Conservation (phyloP, 2,888 invertebrate species). For the Seladonia tumulorum region DNA sequence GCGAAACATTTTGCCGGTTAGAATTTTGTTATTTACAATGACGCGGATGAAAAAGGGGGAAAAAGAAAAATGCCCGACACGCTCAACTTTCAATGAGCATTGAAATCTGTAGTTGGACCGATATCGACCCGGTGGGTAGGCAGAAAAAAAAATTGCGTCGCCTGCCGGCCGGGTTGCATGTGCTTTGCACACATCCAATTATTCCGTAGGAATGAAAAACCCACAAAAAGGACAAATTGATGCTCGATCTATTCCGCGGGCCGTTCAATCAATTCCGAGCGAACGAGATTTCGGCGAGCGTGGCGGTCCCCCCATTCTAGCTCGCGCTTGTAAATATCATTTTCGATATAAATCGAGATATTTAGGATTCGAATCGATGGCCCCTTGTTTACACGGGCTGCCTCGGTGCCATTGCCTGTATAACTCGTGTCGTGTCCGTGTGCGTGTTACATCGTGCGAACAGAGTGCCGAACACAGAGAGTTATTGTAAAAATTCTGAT, state of each 20-base stretch:
- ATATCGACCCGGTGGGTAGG: not conserved
- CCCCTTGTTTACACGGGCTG: slow-evolving; percentile 45
- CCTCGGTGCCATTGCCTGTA: slow-evolving; percentile 41
- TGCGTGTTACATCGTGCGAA: not conserved
- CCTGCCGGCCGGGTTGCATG: not conserved
- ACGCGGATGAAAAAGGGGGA: not conserved
- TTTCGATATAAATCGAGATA: slow-evolving; percentile 41
- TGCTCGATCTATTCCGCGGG: slow-evolving; percentile 29
- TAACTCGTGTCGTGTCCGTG: slow-evolving; percentile 8
- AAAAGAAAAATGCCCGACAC: not conserved
- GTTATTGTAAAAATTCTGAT: not conserved
- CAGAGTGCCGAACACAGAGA: not conserved
- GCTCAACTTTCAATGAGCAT: slow-evolving; percentile 15
- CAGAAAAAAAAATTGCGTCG: not conserved
- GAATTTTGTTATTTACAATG: not conserved
- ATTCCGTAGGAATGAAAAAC: slow-evolving; percentile 21
- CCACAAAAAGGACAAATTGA: slow-evolving; percentile 23
- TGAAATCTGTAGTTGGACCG: not conserved
- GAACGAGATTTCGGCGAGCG: slow-evolving; percentile 17
- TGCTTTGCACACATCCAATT: slow-evolving; percentile 19
- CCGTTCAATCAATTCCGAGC: slow-evolving; percentile 32
- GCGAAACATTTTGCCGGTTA: not conserved
- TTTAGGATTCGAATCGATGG: slow-evolving; percentile 52
- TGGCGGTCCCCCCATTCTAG: not conserved
- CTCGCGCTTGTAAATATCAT: slow-evolving; percentile 47